Evolutionary conservation across 2,888 invertebrate genomes (phyloP).

Genomic region (Drosophila mimetica): DNA sequence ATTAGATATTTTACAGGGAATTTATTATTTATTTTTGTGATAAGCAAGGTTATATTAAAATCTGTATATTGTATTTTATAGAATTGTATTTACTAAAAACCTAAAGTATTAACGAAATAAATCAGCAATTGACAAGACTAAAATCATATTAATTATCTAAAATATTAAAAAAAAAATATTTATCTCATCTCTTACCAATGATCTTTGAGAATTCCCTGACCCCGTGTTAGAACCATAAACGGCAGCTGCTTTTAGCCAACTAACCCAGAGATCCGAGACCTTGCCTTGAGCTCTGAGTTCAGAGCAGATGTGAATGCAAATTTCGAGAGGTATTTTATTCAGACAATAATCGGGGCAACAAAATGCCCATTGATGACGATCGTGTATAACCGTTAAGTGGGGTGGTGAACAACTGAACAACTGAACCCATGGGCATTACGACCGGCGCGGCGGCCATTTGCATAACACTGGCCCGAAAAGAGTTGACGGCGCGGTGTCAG

Average conservation of each 20-base stretch:
- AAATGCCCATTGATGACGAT: conserved; percentile 45
- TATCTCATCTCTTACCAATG: too few relatives aligned
- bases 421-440: conserved; percentile 59
- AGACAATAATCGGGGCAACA: conserved; percentile 62
- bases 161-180: too few relatives aligned
- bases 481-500: conserved; percentile 54
- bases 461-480: conserved; percentile 72
- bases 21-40: too few relatives aligned
- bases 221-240: conserved; percentile 1
- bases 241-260: conserved; percentile 13
- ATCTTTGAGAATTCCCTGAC: background rate
- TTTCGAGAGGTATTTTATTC: conserved; percentile 26
- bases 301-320: conserved; percentile 42
- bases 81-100: too few relatives aligned
- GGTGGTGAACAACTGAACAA: too few relatives aligned
- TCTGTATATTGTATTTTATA: too few relatives aligned
- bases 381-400: conserved; percentile 53
- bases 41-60: background rate
- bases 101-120: too few relatives aligned
- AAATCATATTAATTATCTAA: too few relatives aligned
- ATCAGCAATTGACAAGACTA: too few relatives aligned
- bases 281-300: conserved; percentile 21
- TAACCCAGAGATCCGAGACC: conserved; percentile 20
- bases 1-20: too few relatives aligned
- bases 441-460: conserved; percentile 52